Evolutionary conservation across 1,140 invertebrate species (phyloP), one percentile per base, ranked within the genome.

Genomic region (Mactra quadrangularis): DNA sequence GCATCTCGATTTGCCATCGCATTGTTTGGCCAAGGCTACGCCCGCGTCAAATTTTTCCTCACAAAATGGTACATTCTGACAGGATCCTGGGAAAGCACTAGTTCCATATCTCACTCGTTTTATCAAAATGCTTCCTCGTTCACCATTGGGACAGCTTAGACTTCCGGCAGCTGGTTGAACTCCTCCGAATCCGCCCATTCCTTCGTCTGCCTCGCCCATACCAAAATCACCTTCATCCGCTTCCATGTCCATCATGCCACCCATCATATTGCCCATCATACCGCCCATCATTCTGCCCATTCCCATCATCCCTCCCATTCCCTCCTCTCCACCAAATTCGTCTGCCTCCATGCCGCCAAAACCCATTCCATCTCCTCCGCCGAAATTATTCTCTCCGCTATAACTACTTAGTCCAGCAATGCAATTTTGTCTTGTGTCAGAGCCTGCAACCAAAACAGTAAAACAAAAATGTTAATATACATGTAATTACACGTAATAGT

Each of bases 61-160:
- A 59, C 79, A 82, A 38, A 62, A 52, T 9, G 47, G 29, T 15
- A 38, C 38, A 35, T 31, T 72, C 41, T 62, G 57, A 60, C 79
- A 82, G 19, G 6, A 33, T 33, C 79, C 53, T 3, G 47, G 52
- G 15, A 82, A 74, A 25, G 27, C 41, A n/a, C 57, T 64, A 0
- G 57, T 31, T 11, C 79, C 79, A 38, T 70, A 82, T n/a, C 35
- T 50, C 3, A 82, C 52, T 3, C 79, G 68, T 41, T 72, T 82
- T 4, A 82, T 45, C 7, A 82, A 53, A 35, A 82, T 74, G 57
- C 57, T 82, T 72, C 79, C 70, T 31, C 70, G 25, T 27, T 52
- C 50, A 22, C 68, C 68, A 11, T 29, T 25, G 4, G 79, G 70
- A 60, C 79, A 82, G 13, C 41, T 50, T 15, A 82, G 79, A 29